Base-by-base conservation (phyloP, 2,797 vertebrate species). In the Psittacula echo region DNA sequence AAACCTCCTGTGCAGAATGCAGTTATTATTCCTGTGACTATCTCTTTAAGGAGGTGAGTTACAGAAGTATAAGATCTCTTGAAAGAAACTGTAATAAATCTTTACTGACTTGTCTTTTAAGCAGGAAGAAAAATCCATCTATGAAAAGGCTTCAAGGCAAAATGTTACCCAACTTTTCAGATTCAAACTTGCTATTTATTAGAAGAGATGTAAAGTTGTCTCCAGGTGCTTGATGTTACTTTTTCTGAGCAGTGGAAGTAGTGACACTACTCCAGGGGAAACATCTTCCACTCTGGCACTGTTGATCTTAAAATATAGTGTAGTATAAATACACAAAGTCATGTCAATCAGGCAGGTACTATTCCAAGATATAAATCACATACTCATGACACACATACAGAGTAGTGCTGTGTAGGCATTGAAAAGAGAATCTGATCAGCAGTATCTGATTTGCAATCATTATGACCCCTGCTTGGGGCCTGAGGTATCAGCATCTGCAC, bases 31-130 rank as follows among this genome's bases (percentile, higher is more conserved):
- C 83, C 86, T 95, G 79, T 74, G 92, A 95, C 93, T 95, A 41
- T 64, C 73, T 96, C 96, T 97, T 97, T 96, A 97, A 97, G 66
- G 39, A 73, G 51, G 83, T 83, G 78, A 92, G 88, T 92, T 96
- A 96, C 91, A 92, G 66, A 96, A 89, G 24, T 41, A 78, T 30
- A 26, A 93, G 61, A 53, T 89, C 95, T 96, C 94, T 81, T 79
- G 89, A 95, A 86, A 97, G 39, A 61, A 90, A 75, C 94, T 96
- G 82, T 54, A 96, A 96, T 96, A 98, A 96, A 97, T 97, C 94
- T 97, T 96, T 91, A 87, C 82, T 90, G 91, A 94, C 74, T 96
- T 93, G 39, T 89, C 94, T 97, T 96, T 96, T 90, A 97, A 96
- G 76, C 68, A 96, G 88, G 66, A 86, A 96, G 87, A 95, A 93